phyloP scores from a whole-genome alignment of 2,113 vertebrate genomes.

The Psephotus haematonotus region DNA sequence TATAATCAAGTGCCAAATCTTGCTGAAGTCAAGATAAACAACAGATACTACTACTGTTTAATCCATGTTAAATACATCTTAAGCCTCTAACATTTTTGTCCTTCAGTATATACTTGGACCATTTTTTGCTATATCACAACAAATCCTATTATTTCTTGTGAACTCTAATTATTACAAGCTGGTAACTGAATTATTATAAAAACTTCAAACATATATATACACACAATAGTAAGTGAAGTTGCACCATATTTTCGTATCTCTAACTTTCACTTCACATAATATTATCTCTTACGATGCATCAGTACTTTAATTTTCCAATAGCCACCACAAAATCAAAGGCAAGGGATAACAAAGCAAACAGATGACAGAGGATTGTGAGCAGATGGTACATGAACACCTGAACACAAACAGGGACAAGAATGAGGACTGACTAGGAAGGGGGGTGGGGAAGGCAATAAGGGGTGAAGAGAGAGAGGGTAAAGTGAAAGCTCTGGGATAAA shows the following conservation, averaged over 20 bases:
- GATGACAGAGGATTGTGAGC: neutral
- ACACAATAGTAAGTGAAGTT: neutral
- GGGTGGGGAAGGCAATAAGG: neutral
- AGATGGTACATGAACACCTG: neutral
- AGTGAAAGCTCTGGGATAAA: neutral
- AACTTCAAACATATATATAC: neutral
- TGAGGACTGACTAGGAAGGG: neutral
- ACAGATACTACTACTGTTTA: neutral
- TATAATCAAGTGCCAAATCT: neutral
- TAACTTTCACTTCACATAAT: neutral
- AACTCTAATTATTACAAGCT: neutral
- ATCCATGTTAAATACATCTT: neutral
- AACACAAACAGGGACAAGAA: neutral
- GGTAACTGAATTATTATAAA: neutral
- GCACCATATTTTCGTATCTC: neutral
- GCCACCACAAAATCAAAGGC: neutral
- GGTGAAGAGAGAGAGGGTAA: neutral
- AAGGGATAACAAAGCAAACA: neutral
- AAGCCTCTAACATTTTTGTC: neutral
- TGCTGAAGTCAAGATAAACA: neutral
- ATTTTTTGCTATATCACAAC: neutral
- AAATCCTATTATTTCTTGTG: neutral
- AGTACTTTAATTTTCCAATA: neutral
- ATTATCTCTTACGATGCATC: neutral
- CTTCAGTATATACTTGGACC: neutral